Evolutionary conservation across 2,888 invertebrate species (phyloP).

Genomic region (Chrysotoxum bicinctum): DNA sequence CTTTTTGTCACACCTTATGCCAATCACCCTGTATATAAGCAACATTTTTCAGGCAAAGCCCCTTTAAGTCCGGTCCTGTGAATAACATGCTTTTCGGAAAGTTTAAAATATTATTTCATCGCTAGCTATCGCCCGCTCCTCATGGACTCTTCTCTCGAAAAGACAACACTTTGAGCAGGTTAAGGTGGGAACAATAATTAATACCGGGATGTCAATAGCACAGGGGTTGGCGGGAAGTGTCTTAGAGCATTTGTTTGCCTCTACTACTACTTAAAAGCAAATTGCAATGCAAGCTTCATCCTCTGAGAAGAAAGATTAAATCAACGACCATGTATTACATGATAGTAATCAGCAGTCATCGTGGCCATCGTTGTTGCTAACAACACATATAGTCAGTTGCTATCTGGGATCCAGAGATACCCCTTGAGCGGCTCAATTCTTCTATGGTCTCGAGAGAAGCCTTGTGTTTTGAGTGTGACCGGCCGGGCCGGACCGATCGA

Average conservation of each 20-base stretch:
- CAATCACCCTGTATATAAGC: too few species aligned
- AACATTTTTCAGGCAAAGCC: too few species aligned
- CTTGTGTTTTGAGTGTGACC: slow-evolving; percentile 19
- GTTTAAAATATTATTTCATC: slow-evolving; percentile 2
- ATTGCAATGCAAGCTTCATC: slow-evolving; percentile 38
- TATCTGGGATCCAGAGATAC: slow-evolving; percentile 14
- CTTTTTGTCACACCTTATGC: too few species aligned
- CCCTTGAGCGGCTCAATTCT: not conserved
- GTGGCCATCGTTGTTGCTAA: slow-evolving; percentile 47
- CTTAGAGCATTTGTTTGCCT: not conserved
- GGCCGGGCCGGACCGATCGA: not conserved
- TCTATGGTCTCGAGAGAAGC: slow-evolving; percentile 34
- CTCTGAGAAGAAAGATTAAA: slow-evolving; percentile 48
- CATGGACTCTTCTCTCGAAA: not conserved
- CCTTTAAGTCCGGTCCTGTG: not conserved
- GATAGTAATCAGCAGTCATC: slow-evolving; percentile 71
- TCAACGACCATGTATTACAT: slow-evolving; percentile 70
- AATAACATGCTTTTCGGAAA: not conserved
- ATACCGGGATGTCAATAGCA: slow-evolving; percentile 59
- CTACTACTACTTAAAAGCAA: not conserved
- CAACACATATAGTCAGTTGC: slow-evolving; percentile 3
- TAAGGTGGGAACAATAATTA: slow-evolving; percentile 67
- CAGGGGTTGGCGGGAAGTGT: not conserved
- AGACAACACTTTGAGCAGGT: slow-evolving; percentile 60
- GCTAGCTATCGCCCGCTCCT: slow-evolving; percentile 38